These are phyloP conservation scores for Podarcis raffonei DNA, from an alignment of 2,113 vertebrate species.

Conservation along the genomic window DNA sequence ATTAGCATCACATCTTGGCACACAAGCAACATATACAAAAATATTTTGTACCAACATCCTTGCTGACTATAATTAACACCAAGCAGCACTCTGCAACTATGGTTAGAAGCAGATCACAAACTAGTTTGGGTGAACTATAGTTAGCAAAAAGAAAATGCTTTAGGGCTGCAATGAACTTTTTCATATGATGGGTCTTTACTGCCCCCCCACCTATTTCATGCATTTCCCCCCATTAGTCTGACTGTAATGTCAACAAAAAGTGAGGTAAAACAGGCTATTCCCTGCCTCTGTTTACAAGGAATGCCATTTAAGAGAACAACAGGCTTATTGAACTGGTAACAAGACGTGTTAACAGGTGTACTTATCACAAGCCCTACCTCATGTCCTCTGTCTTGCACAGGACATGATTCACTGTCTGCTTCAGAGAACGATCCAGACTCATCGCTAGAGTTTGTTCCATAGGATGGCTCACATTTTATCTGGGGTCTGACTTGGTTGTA, in stretches of 20 bases:
- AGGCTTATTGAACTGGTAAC: slow-evolving; percentile 46
- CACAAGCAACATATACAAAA: no score
- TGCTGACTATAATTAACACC: neutral
- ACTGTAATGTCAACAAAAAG: neutral
- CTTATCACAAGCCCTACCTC: slow-evolving; percentile 87
- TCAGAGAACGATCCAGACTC: slow-evolving; percentile 98
- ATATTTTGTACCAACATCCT: neutral
- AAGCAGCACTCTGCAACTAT: neutral
- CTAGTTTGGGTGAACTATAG: neutral
- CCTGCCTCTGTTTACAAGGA: slow-evolving; percentile 44
- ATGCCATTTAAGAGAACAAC: slow-evolving; percentile 49
- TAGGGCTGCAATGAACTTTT: neutral
- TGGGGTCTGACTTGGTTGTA: slow-evolving; percentile 90
- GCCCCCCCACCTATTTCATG: neutral
- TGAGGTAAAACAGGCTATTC: slow-evolving; percentile 37
- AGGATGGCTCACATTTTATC: slow-evolving; percentile 99
- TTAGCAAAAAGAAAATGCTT: neutral
- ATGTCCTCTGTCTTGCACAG: slow-evolving; percentile 91
- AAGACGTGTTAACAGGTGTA: slow-evolving; percentile 58
- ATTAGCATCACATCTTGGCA: neutral
- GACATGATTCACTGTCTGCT: slow-evolving; percentile 98
- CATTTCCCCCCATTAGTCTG: neutral
- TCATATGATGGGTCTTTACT: neutral
- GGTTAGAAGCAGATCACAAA: neutral
- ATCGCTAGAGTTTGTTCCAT: slow-evolving; percentile 98